Evolutionary conservation across 2,797 vertebrate species (phyloP).

Genomic region (Peromyscus aztecus): DNA sequence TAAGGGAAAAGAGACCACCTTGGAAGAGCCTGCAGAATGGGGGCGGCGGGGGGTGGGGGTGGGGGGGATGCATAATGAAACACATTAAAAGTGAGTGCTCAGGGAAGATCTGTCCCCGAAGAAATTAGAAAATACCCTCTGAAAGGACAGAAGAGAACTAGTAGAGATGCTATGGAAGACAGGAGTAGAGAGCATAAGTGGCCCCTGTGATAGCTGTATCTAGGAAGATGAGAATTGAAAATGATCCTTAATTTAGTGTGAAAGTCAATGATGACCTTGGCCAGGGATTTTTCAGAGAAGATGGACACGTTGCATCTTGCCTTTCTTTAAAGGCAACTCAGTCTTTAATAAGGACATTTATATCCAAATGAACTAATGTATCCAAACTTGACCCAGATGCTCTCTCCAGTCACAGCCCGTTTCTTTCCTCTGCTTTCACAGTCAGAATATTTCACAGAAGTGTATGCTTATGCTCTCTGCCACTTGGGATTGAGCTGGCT

Average conservation of each 20-base stretch:
- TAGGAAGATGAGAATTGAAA: neutral
- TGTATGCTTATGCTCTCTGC: neutral
- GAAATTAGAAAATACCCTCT: neutral
- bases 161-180: neutral
- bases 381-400: neutral
- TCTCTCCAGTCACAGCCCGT: neutral
- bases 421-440: neutral
- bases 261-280: neutral
- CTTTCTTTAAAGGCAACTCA: neutral
- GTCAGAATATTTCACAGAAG: neutral
- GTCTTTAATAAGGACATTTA: neutral
- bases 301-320: neutral
- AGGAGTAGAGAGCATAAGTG: neutral
- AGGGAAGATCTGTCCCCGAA: neutral
- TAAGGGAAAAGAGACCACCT: neutral
- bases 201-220: neutral
- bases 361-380: neutral
- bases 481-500: neutral
- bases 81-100: neutral
- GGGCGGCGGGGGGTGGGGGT: too few relatives aligned
- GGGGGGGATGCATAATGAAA: neutral
- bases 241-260: neutral
- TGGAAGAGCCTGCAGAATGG: neutral
- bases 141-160: conserved; percentile 17
- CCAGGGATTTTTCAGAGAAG: neutral